Evolutionary conservation across 1,140 invertebrate species (phyloP).

Genomic region (Nomia melanderi): DNA sequence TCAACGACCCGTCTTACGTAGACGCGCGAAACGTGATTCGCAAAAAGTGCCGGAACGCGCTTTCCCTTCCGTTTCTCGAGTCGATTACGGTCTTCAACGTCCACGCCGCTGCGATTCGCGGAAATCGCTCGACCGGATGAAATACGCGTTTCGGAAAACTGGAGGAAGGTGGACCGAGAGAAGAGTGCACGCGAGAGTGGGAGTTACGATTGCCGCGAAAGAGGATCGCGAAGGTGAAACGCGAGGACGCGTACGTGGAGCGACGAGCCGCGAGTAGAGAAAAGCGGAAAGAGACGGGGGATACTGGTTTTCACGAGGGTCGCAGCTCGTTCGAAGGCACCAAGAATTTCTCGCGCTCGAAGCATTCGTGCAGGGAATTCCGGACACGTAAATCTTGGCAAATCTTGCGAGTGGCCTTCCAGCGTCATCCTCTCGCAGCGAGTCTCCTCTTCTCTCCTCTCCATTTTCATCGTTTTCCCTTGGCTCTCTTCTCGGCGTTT

Average conservation of each 20-base stretch:
- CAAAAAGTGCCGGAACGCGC: not conserved
- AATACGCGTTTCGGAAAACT: too few species aligned
- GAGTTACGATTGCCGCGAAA: constrained; percentile 21
- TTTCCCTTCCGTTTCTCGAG: not conserved
- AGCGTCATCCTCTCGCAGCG: not conserved
- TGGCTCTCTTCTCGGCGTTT: not conserved
- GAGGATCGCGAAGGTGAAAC: constrained; percentile 11
- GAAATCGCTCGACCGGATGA: too few species aligned
- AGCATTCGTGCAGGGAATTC: constrained; percentile 61
- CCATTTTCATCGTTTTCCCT: not conserved
- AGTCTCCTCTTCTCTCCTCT: not conserved
- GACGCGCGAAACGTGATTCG: not conserved
- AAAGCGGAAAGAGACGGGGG: not conserved
- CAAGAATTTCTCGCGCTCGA: constrained; percentile 61
- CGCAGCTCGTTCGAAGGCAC: constrained; percentile 43
- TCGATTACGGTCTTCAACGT: too few species aligned
- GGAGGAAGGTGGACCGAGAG: not conserved
- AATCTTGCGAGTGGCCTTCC: constrained; percentile 59
- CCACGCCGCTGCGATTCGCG: too few species aligned
- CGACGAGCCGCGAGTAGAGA: constrained; percentile 14
- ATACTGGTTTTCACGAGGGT: constrained; percentile 31
- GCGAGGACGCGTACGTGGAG: not conserved
- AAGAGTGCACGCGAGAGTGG: too few species aligned
- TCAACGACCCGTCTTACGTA: not conserved
- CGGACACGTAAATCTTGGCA: constrained; percentile 66